Evolutionary conservation across 1,140 invertebrate genomes (phyloP), one percentile per base, ranked within the genome.

Genomic region (Cyrtorhinus lividipennis): DNA sequence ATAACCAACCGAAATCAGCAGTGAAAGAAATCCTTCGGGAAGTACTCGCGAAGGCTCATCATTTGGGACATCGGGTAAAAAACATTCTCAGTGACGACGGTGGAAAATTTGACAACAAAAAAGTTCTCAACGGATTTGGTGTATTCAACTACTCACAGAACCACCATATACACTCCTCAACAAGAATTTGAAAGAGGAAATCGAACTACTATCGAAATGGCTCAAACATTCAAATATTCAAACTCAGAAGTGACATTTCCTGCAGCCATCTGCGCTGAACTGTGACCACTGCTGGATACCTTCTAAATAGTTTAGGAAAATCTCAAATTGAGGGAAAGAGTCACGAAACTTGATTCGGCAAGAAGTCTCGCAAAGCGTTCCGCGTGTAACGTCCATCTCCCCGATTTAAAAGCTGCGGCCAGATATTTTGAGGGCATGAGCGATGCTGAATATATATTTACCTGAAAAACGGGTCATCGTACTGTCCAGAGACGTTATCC

Each of bases 181-280:
- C 48, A 56, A 56, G 22, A 56, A 8, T 10, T 56, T 12, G 48
- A 56, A 44, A 8, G 38, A 10, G 38, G n/a, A 44, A 44, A 44
- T 44, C 38, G 38, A 10, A 10, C 62, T 15, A 64, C 63, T 24
- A 48, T 64, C 23, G 65, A 66, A 46, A n/a, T n/a, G n/a, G n/a
- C n/a, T n/a, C n/a, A n/a, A n/a, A n/a, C n/a, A n/a, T n/a, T n/a
- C n/a, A n/a, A 64, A 30, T 25, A 62, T 57, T 25, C 62, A 58
- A 60, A 61, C 65, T 23, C 25, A 30, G 27, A 65, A 18, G 58
- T 46, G 18, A 60, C 48, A 12, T 48, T 63, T 62, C 62, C 59
- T 30, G 20, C 38, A 58, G 8, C 44, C 22, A 61, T 63, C 56
- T 63, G 61, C 62, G 56, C 30, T 53, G 61, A 64, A 61, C 24